Conservation (phyloP, 2,888 invertebrate species). For the Drosophila anomalipes region DNA sequence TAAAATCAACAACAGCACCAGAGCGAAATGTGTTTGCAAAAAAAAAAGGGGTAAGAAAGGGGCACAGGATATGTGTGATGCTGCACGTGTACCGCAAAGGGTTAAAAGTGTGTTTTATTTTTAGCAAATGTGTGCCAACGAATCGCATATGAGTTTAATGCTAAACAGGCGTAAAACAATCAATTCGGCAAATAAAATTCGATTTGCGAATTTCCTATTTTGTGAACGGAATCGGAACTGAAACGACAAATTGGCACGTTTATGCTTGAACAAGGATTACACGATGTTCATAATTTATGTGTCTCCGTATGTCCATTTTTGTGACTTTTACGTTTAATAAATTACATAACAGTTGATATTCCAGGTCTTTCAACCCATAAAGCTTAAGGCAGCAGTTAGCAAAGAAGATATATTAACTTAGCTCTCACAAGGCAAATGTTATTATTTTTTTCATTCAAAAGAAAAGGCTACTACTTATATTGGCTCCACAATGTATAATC, state of each 20-base stretch:
- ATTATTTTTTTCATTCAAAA: background rate
- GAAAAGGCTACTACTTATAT: background rate
- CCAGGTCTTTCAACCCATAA: slow-evolving; percentile 3
- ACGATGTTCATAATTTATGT: slow-evolving; percentile 49
- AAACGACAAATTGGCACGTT: slow-evolving; percentile 67
- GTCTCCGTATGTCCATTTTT: slow-evolving; percentile 33
- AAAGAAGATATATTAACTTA: too few relatives aligned
- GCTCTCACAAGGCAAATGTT: background rate
- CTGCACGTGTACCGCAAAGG: slow-evolving; percentile 66
- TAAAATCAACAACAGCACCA: slow-evolving; percentile 65
- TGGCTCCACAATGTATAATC: background rate
- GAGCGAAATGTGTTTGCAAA: slow-evolving; percentile 76
- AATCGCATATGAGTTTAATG: slow-evolving; percentile 20
- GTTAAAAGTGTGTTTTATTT: slow-evolving; percentile 44
- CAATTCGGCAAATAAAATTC: slow-evolving; percentile 77
- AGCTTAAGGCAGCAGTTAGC: background rate
- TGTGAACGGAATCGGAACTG: slow-evolving; percentile 32
- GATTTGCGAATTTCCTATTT: slow-evolving; percentile 65
- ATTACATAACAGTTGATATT: background rate
- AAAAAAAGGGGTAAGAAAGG: slow-evolving; percentile 57
- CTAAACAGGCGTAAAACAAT: slow-evolving; percentile 81
- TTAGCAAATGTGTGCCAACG: slow-evolving; percentile 62
- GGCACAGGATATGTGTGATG: slow-evolving; percentile 17
- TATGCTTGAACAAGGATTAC: slow-evolving; percentile 54
- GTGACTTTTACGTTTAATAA: background rate